A percentile compares a stretch with the other conserved stretches of the same genome.
These are phyloP conservation scores for Ormyrus pomaceus DNA, from an alignment of 2,888 invertebrate species.

Conservation along the genomic window DNA sequence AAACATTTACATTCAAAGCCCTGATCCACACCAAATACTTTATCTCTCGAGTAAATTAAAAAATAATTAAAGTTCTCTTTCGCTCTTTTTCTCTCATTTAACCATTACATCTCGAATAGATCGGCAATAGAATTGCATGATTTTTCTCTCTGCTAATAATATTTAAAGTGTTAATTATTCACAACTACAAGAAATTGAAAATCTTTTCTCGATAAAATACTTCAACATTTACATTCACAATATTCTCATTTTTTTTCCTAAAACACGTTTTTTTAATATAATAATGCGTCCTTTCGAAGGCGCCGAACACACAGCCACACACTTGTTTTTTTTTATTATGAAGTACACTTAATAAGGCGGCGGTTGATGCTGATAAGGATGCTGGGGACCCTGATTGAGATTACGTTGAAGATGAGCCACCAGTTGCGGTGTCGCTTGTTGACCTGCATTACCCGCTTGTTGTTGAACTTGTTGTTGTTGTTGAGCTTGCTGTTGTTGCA, in stretches of 20 bases:
- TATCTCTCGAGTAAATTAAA: conserved; percentile 51
- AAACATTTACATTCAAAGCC: conserved; percentile 57
- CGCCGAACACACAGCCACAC: conserved; percentile 46
- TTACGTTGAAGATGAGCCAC: conserved; percentile 83
- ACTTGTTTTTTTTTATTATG: conserved; percentile 33
- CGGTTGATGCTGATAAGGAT: conserved; percentile 79
- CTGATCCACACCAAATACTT: conserved; percentile 46
- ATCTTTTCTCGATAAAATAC: conserved; percentile 50
- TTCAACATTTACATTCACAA: conserved; percentile 53
- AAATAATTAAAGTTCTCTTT: conserved; percentile 44
- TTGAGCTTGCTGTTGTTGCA: conserved; percentile 74
- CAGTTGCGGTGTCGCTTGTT: conserved; percentile 80
- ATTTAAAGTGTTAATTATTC: conserved; percentile 45
- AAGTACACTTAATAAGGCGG: conserved; percentile 76
- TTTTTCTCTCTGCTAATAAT: conserved; percentile 42
- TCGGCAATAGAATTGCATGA: conserved; percentile 48
- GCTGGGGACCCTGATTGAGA: conserved; percentile 76
- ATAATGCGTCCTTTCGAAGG: conserved; percentile 50
- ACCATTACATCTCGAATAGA: conserved; percentile 48
- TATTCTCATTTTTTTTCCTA: conserved; percentile 29
- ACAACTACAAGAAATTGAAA: conserved; percentile 47
- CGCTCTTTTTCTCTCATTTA: conserved; percentile 31
- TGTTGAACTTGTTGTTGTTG: conserved; percentile 76
- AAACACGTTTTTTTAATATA: conserved; percentile 35
- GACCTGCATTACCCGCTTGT: conserved; percentile 68